Base-by-base conservation (phyloP, 2,888 invertebrate genomes). In the Lacanobia wlatinum region DNA sequence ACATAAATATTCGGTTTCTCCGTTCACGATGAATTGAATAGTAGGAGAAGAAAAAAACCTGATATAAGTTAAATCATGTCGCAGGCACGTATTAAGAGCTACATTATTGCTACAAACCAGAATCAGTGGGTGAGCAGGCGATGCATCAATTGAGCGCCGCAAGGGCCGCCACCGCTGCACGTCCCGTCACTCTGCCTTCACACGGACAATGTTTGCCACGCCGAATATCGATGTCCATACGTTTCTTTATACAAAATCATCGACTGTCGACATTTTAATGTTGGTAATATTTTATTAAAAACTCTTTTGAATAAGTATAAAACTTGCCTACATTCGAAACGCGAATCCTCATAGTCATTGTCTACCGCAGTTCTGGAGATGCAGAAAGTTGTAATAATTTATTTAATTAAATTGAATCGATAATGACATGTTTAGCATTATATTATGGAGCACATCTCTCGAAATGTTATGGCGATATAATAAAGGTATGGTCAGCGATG, bases 71-170 rank as follows among this genome's bases (percentile, higher is more conserved):
- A 84, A 86, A 86, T 86, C 83, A 86, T 84, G 82, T 82, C 80
- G 84, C 70, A 76, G 74, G 76, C 72, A 77, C 77, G 70, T 87
- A 85, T 79, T 86, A 88, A 85, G 84, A 84, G 78, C 71, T 87
- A 86, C 87, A 87, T 87, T 88, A 87, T 84, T 84, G 82, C 77
- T 84, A 86, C 87, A 88, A 87, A 88, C 88, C 83, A 80, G 89
- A 89, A 88, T 89, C 87, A 83, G 88, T 88, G 83, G 87, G 87
- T 90, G 91, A 90, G 88, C 93, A 91, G 91, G 90, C 93, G 92
- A 95, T 95, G 94, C 94, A 95, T 95, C 95, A 95, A 94, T 91
- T 91, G 93, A 87, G 88, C 95, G 88, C 95, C 86, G 92, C 94
- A 88, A 93, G 95, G 95, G 94, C 90, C 94, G 91, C 92, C 90